Evolutionary conservation across 1,140 invertebrate genomes (phyloP).

Genomic region (Polypedilum pembai): DNA sequence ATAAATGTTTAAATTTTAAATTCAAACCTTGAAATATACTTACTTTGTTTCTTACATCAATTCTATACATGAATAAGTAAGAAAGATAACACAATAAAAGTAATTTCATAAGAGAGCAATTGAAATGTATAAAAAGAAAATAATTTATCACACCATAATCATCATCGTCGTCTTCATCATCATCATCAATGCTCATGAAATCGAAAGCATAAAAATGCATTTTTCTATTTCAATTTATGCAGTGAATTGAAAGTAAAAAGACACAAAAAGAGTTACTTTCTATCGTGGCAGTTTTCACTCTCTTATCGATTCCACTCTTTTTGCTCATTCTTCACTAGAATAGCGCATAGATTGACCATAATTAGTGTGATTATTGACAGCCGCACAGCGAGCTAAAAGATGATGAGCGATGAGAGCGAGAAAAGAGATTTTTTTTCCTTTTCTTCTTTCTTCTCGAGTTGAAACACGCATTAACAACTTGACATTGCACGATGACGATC

Average conservation of each 20-base stretch:
- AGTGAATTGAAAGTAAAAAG: slow-evolving; percentile 21
- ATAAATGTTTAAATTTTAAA: no score
- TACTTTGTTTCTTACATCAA: no score
- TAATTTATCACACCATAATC: no score
- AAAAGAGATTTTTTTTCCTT: neutral
- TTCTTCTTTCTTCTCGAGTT: neutral
- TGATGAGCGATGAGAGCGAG: neutral
- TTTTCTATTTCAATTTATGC: neutral
- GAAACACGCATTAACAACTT: neutral
- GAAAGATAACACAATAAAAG: no score
- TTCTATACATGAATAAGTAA: no score
- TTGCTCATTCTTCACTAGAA: neutral
- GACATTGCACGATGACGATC: neutral
- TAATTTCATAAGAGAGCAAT: no score
- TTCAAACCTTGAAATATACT: no score
- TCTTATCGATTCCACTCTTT: slow-evolving; percentile 1
- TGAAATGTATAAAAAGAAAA: no score
- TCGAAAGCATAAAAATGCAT: slow-evolving; percentile 24
- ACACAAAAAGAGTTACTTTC: slow-evolving; percentile 20
- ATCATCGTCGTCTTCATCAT: neutral
- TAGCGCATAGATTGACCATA: slow-evolving; percentile 6
- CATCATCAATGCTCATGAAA: slow-evolving; percentile 5
- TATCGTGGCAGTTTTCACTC: slow-evolving; percentile 16
- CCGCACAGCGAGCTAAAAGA: neutral
- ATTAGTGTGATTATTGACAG: slow-evolving; percentile 27